Conservation (phyloP, 2,888 invertebrate genomes). For the Callyntrura guangdongensis region DNA sequence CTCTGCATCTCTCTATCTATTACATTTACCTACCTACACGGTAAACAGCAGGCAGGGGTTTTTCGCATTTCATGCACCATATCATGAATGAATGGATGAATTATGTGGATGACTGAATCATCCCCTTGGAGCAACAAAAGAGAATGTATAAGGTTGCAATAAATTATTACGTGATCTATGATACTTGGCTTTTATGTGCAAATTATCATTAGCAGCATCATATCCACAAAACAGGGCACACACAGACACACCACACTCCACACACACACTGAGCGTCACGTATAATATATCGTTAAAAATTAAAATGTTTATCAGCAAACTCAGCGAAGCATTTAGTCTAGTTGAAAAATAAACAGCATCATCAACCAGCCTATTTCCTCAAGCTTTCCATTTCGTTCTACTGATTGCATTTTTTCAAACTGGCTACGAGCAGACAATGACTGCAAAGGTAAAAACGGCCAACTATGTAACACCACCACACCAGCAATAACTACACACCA, state of each 20-base stretch:
- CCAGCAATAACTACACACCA: neutral
- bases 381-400: slow-evolving; percentile 69
- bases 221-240: slow-evolving; percentile 38
- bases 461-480: slow-evolving; percentile 16
- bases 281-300: slow-evolving; percentile 2
- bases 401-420: slow-evolving; percentile 12
- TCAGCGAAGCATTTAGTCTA: slow-evolving; percentile 35
- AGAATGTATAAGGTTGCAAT: slow-evolving; percentile 69
- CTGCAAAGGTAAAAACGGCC: neutral
- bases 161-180: slow-evolving; percentile 73
- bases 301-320: slow-evolving; percentile 40
- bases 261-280: slow-evolving; percentile 5
- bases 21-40: neutral
- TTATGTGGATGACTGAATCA: slow-evolving; percentile 68
- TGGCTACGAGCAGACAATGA: slow-evolving; percentile 7
- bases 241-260: neutral
- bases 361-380: slow-evolving; percentile 68
- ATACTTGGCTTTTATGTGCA: slow-evolving; percentile 68
- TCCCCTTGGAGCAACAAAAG: slow-evolving; percentile 70
- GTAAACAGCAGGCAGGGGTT: slow-evolving; percentile 8
- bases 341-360: slow-evolving; percentile 8
- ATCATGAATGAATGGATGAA: slow-evolving; percentile 53
- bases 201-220: slow-evolving; percentile 42
- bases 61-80: slow-evolving; percentile 36
- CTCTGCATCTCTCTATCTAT: neutral